Base-by-base conservation (phyloP, 2,888 invertebrate species). In the Gisinianus flammeolus region DNA sequence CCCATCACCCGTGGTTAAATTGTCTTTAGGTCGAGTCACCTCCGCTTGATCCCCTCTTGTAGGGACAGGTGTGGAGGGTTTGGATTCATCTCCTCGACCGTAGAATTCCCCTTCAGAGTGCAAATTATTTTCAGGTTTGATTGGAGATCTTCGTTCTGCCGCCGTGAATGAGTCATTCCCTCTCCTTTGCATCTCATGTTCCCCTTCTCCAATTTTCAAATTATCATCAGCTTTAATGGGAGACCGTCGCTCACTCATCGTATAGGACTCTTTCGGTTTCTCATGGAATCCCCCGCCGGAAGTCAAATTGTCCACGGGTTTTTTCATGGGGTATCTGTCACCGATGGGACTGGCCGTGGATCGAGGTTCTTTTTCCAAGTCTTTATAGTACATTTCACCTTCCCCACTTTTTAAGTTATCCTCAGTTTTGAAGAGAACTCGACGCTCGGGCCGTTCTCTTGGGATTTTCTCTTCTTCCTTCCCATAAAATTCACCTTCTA, bases 401-500 rank as follows among this genome's bases (percentile, higher is more conserved):
- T 77, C 89, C 0, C 10, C 8, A 1, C 89, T 88, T 70, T 85
- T 85, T 0, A 90, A 85, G 85, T 91, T 90, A 84, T 91, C 91
- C 76, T 88, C 87, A 0, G 89, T 90, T 73, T 86, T 87, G 54
- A 86, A 86, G 26, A 87, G 86, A 5, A 87, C 86, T 66, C 87
- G 81, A 76, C 87, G 30, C 66, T 68, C n/a, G 24, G 16, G 1
- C 69, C 33, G 70, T 69, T 78, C 31, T 88, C n/a, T n/a, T n/a
- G 88, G 90, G 85, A 0, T 74, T 80, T 88, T 88, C 83, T 90
- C 90, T 76, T 88, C 88, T 87, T 84, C 90, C 88, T 86, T 90
- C 89, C 85, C 88, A n/a, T 78, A 86, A 85, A 92, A 92, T 31
- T 91, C 90, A 5, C 92, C 93, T 86, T 92, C 92, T 89, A 92